Evolutionary conservation across 2,888 invertebrate species (phyloP).

Genomic region (Apeira syringaria): DNA sequence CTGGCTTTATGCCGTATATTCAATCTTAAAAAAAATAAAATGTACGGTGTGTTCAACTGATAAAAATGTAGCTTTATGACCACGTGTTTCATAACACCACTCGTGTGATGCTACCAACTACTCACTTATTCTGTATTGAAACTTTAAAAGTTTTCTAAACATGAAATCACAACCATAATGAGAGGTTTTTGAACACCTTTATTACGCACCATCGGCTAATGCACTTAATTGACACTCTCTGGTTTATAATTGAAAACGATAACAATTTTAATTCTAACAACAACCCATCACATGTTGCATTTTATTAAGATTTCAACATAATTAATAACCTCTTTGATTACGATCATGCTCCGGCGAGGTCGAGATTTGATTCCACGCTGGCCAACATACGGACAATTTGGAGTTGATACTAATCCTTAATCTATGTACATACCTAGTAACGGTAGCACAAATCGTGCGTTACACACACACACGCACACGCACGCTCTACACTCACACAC

Average conservation of each 20-base stretch:
- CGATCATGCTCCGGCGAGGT: conserved; percentile 54
- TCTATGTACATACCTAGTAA: conserved; percentile 52
- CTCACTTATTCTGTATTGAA: too few species aligned
- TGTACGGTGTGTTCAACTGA: too few species aligned
- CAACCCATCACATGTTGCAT: conserved; percentile 15
- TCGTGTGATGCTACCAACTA: too few species aligned
- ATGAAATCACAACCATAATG: neutral
- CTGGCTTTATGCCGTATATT: too few species aligned
- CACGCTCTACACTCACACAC: conserved; percentile 29
- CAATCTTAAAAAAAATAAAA: too few species aligned
- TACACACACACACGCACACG: conserved; percentile 37
- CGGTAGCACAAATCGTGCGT: conserved; percentile 57
- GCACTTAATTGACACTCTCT: conserved; percentile 8
- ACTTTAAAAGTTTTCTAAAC: neutral
- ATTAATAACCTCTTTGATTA: conserved; percentile 43
- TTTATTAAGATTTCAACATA: conserved; percentile 38
- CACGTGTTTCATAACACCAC: too few species aligned
- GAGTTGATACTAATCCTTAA: conserved; percentile 49
- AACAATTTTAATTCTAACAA: conserved; percentile 21
- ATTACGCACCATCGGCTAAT: conserved; percentile 5
- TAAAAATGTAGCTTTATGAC: too few species aligned
- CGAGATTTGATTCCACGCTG: conserved; percentile 42
- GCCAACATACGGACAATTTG: conserved; percentile 43
- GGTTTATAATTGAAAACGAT: conserved; percentile 17
- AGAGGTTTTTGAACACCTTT: conserved; percentile 1